A percentile compares a stretch with the other conserved stretches of the same genome.
Evolutionary conservation across 2,797 vertebrate genomes (phyloP).

Genomic region (Schizothorax lantsangensis): DNA sequence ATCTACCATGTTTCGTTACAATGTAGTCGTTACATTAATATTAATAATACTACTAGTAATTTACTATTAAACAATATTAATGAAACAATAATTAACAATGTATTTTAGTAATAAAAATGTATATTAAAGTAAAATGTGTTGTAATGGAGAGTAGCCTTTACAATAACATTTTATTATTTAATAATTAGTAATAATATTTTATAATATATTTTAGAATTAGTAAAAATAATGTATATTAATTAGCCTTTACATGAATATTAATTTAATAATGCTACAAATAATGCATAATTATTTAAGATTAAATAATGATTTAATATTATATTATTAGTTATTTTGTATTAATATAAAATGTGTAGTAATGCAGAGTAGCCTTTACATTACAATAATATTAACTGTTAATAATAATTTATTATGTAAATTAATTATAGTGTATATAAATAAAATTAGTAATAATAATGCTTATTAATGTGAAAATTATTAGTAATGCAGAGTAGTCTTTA

Average conservation of each 20-base stretch:
- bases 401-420: background rate
- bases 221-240: background rate
- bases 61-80: background rate
- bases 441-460: background rate
- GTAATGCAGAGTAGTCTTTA: background rate
- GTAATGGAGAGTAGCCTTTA: background rate
- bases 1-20: background rate
- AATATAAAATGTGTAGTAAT: too few species aligned
- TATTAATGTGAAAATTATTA: background rate
- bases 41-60: background rate
- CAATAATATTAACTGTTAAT: too few species aligned
- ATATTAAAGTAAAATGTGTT: background rate
- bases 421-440: background rate
- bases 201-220: background rate
- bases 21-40: background rate
- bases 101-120: background rate
- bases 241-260: background rate
- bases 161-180: background rate
- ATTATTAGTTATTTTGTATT: background rate
- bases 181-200: too few species aligned
- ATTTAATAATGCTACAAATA: background rate
- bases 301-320: background rate
- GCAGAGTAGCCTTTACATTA: too few species aligned
- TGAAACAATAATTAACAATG: background rate
- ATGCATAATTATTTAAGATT: background rate